Evolutionary conservation across 2,113 vertebrate genomes (phyloP).

Genomic region (Helogale parvula): DNA sequence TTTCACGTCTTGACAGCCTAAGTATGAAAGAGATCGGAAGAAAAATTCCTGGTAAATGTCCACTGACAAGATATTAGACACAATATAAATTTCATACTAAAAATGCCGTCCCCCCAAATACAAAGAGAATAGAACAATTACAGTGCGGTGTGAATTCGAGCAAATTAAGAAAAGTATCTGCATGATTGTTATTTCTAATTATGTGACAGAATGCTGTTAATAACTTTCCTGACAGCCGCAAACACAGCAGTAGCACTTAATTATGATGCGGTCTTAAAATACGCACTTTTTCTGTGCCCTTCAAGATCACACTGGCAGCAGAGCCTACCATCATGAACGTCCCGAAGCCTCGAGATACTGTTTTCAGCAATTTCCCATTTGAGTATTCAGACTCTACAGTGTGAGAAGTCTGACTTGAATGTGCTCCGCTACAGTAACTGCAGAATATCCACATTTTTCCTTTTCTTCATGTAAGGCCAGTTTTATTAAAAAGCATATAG

Average conservation of each 20-base stretch:
- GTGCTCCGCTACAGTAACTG: not conserved
- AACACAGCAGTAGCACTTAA: slow-evolving; percentile 50
- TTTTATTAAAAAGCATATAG: not conserved
- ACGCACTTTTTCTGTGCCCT: slow-evolving; percentile 21
- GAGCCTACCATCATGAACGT: slow-evolving; percentile 28
- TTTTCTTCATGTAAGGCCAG: not conserved
- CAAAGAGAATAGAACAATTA: slow-evolving; percentile 18
- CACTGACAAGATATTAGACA: slow-evolving; percentile 10
- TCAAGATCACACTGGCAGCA: slow-evolving; percentile 32
- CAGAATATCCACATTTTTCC: slow-evolving; percentile 31
- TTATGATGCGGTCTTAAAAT: slow-evolving; percentile 50
- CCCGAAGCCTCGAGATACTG: slow-evolving; percentile 16
- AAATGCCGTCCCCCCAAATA: not conserved
- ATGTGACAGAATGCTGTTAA: slow-evolving; percentile 55
- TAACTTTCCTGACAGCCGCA: slow-evolving; percentile 56
- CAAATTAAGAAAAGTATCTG: slow-evolving; percentile 63
- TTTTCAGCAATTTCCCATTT: slow-evolving; percentile 56
- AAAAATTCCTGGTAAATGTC: not conserved
- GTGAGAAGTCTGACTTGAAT: slow-evolving; percentile 34
- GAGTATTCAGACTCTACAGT: slow-evolving; percentile 40
- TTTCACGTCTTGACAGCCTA: not conserved
- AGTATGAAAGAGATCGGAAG: not conserved
- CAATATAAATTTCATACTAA: slow-evolving; percentile 34
- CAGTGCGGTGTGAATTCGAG: slow-evolving; percentile 35
- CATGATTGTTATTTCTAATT: slow-evolving; percentile 64